phyloP scores from a whole-genome alignment of 2,888 invertebrate genomes.

The Schizotus pectinicornis region DNA sequence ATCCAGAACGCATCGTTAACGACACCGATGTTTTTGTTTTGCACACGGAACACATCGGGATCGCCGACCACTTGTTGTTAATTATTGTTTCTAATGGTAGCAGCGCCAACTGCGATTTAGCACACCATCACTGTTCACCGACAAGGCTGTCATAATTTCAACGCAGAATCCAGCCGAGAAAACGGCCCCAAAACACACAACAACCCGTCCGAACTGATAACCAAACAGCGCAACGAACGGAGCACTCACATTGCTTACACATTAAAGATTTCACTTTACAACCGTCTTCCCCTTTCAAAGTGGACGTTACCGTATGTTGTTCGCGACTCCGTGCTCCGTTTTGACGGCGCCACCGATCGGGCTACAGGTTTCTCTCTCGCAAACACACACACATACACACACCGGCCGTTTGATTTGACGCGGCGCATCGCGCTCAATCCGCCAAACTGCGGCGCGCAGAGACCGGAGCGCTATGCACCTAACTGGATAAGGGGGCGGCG shows the following conservation, averaged over 20 bases:
- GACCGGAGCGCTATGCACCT: not conserved
- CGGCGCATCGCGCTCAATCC: too few relatives aligned
- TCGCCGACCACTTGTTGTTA: constrained; percentile 42
- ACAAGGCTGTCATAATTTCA: constrained; percentile 10
- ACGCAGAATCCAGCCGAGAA: not conserved
- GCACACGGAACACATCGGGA: constrained; percentile 26
- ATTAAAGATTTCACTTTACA: constrained; percentile 59
- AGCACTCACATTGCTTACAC: constrained; percentile 50
- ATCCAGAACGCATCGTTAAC: constrained; percentile 14
- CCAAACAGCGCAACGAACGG: constrained; percentile 42
- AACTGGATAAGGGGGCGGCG: not conserved
- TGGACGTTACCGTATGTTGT: constrained; percentile 52
- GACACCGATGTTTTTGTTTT: constrained; percentile 23
- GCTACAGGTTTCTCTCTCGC: constrained; percentile 41
- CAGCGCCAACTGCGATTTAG: constrained; percentile 10
- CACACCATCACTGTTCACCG: constrained; percentile 28
- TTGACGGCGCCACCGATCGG: constrained; percentile 55
- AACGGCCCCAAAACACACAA: not conserved
- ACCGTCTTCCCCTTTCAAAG: constrained; percentile 56
- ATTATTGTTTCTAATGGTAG: constrained; percentile 23
- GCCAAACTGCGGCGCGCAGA: too few relatives aligned
- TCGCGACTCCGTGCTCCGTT: constrained; percentile 43
- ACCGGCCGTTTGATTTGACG: too few relatives aligned
- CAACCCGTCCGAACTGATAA: constrained; percentile 34
- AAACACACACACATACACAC: not conserved